Percentiles rank a stretch among this genome's conserved stretches.
These are phyloP conservation scores for Scylla paramamosain DNA, from an alignment of 1,140 invertebrate genomes.

Conservation along the genomic window DNA sequence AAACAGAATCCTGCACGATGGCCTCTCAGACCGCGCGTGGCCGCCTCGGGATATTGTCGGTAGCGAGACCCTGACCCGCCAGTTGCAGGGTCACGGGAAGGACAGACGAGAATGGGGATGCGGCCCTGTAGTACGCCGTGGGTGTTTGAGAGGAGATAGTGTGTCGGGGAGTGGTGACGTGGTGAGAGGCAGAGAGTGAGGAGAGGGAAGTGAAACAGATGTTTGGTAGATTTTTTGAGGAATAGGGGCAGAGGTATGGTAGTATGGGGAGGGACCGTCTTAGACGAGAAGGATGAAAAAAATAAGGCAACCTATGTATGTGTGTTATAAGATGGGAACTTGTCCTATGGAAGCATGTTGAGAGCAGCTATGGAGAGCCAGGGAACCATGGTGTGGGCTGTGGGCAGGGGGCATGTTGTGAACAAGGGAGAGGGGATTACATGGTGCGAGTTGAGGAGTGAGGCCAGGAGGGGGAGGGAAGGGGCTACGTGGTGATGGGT, in stretches of 20 bases:
- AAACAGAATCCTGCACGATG: not conserved
- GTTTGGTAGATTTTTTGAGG: no score
- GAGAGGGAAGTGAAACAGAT: no score
- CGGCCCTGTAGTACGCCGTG: not conserved
- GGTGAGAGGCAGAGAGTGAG: no score
- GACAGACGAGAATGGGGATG: not conserved
- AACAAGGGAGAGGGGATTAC: not conserved
- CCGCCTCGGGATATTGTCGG: not conserved
- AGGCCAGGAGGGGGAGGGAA: not conserved
- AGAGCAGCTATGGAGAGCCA: not conserved
- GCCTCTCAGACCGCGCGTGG: not conserved
- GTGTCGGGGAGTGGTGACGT: not conserved
- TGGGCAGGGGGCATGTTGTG: not conserved
- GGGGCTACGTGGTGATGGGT: not conserved
- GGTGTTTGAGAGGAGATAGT: not conserved
- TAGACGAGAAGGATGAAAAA: no score
- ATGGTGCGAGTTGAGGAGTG: not conserved
- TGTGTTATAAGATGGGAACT: no score
- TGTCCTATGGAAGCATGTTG: no score
- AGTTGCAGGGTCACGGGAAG: not conserved
- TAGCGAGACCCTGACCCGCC: slow-evolving; percentile 7
- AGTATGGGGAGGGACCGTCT: no score
- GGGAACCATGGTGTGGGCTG: not conserved
- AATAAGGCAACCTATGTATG: no score
- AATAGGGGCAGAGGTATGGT: no score